Base-by-base conservation (phyloP, 2,113 vertebrate genomes). In the Erythrocercus mccallii region DNA sequence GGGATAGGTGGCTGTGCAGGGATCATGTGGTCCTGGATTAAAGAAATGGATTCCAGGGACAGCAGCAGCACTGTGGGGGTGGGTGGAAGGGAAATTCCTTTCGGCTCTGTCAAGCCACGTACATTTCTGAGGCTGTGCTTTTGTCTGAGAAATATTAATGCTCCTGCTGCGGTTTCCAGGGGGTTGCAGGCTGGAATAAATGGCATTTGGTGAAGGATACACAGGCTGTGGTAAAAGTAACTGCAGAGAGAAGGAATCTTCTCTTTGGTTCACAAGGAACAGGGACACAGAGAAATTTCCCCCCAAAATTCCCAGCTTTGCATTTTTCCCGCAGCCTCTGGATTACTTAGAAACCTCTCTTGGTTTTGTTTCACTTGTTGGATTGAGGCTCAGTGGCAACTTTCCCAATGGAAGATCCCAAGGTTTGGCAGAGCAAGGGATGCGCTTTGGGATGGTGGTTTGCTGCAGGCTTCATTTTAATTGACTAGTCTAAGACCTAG, bases 31-130 rank as follows among this genome's bases (percentile, higher is more conserved):
- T 2, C 22, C 58, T 73, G 81, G 22, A 20, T 40, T 21, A 3
- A 23, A 28, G 18, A 64, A 30, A 54, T 24, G 13, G 12, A 22
- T 74, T 16, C 1, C 23, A 28, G 65, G 76, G 72, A 22, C 4
- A 23, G 72, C 50, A n/a, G 13, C 17, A 11, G 10, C 9, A 5
- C 47, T 2, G 16, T 3, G 50, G 5, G 74, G 45, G 38, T 13
- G 90, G 74, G 27, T 9, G 53, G 66, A 83, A 79, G 68, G 72
- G 77, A 72, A 78, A 81, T 74, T 80, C 77, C 54, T 89, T 60
- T 71, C 0, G 1, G 24, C 64, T 81, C 33, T 2, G 21, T 88
- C 6, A 2, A 80, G 45, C 61, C n/a, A 4, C 6, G 0, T 2
- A 8, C 18, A 0, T 80, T 82, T 68, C 33, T 47, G 58, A 64